Evolutionary conservation across 2,888 invertebrate species (phyloP).

Genomic region (Andricus curvator): DNA sequence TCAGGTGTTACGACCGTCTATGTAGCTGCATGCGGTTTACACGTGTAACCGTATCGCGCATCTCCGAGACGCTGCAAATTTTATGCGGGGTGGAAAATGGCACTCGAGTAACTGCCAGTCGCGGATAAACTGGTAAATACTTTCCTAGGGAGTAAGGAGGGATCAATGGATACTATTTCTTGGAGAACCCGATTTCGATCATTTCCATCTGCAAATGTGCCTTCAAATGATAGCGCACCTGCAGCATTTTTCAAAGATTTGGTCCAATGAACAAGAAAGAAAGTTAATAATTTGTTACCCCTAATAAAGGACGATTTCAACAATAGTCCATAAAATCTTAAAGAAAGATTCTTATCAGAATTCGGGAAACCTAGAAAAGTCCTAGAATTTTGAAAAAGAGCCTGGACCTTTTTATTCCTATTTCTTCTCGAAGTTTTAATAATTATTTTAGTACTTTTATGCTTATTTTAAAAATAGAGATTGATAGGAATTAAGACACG

Average conservation of each 20-base stretch:
- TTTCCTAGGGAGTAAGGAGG: constrained; percentile 47
- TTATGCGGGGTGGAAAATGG: constrained; percentile 69
- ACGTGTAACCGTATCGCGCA: constrained; percentile 51
- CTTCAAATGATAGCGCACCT: neutral
- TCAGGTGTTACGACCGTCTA: constrained; percentile 56
- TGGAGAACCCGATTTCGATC: neutral
- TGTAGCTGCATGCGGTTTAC: constrained; percentile 43
- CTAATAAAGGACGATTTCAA: neutral
- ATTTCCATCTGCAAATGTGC: neutral
- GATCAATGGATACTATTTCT: constrained; percentile 13
- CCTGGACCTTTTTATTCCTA: no score
- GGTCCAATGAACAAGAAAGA: neutral
- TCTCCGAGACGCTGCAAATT: constrained; percentile 65
- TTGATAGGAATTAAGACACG: no score
- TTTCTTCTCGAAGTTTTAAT: no score
- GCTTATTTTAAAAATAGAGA: no score
- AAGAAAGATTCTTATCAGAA: no score
- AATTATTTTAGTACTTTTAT: no score
- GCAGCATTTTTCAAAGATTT: neutral
- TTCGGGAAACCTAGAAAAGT: no score
- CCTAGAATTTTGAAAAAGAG: no score
- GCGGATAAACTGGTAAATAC: constrained; percentile 67
- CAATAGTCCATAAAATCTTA: neutral
- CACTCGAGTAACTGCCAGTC: constrained; percentile 63
- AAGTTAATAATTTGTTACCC: neutral